Evolutionary conservation across 2,113 vertebrate genomes (phyloP).

Genomic region (Microcebus tavaratra): DNA sequence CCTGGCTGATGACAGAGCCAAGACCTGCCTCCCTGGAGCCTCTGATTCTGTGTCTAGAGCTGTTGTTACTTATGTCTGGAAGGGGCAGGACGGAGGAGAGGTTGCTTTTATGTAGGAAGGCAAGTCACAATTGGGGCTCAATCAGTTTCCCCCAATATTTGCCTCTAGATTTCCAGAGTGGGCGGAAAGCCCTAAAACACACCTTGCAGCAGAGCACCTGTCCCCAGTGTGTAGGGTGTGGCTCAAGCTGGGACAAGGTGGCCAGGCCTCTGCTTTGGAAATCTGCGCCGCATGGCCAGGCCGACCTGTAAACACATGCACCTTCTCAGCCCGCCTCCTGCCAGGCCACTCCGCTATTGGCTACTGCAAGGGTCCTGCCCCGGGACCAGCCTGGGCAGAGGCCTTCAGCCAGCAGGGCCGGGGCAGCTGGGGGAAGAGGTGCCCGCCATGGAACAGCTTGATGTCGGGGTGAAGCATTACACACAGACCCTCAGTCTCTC

Average conservation of each 20-base stretch:
- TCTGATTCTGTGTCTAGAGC: neutral
- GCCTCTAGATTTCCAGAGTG: neutral
- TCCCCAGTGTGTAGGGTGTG: neutral
- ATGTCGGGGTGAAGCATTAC: neutral
- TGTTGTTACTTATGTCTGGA: neutral
- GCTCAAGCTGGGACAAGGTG: neutral
- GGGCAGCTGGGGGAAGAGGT: neutral
- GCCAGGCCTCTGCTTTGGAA: neutral
- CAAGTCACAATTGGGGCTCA: neutral
- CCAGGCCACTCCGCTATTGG: neutral
- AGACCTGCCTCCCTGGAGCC: neutral
- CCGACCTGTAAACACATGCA: too few relatives aligned
- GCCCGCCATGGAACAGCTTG: neutral
- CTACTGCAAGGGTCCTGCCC: neutral
- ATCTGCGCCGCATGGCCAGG: neutral
- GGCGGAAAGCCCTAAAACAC: neutral
- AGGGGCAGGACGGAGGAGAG: neutral
- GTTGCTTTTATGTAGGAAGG: neutral
- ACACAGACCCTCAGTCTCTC: neutral
- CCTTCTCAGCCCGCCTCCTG: neutral
- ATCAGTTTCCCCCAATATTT: neutral
- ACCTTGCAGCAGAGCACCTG: neutral
- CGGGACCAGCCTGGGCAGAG: neutral
- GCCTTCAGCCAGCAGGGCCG: neutral
- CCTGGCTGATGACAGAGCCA: too few relatives aligned